A percentile compares a stretch with the other conserved stretches of the same genome.
Conservation (phyloP, 2,113 vertebrate genomes). For the Camarhynchus parvulus region DNA sequence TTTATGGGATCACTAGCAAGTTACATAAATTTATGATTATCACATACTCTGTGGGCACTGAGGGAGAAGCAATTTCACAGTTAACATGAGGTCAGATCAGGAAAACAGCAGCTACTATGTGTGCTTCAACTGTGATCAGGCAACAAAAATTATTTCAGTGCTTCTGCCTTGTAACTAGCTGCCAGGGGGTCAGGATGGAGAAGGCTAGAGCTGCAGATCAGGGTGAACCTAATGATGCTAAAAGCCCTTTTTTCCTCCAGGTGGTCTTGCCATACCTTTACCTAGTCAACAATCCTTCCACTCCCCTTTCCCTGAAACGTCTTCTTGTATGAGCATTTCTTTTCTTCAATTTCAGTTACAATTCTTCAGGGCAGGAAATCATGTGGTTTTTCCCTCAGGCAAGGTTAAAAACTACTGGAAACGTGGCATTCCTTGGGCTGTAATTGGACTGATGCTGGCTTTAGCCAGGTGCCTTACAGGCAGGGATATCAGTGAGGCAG, state of each 20-base stretch:
- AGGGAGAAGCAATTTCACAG: background rate
- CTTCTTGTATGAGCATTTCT: background rate
- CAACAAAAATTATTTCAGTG: background rate
- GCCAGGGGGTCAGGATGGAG: background rate
- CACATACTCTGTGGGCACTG: background rate
- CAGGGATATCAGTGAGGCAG: background rate
- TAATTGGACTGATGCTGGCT: background rate
- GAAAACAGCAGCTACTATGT: background rate
- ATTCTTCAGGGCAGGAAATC: background rate
- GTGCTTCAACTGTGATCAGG: background rate
- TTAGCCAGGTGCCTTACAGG: background rate
- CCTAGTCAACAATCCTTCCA: background rate
- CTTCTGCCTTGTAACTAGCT: background rate
- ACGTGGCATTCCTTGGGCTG: rapidly evolving
- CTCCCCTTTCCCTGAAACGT: background rate
- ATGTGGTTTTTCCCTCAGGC: background rate
- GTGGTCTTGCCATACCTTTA: background rate
- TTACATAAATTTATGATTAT: background rate
- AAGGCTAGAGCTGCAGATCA: background rate
- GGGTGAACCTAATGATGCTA: background rate
- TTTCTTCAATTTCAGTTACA: background rate
- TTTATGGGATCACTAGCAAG: background rate
- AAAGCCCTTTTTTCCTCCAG: background rate
- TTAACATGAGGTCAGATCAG: background rate
- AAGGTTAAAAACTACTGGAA: background rate